A percentile compares a stretch with the other conserved stretches of the same genome.
These are phyloP conservation scores for Tapirus indicus DNA, from an alignment of 2,797 vertebrate species.

Conservation along the genomic window DNA sequence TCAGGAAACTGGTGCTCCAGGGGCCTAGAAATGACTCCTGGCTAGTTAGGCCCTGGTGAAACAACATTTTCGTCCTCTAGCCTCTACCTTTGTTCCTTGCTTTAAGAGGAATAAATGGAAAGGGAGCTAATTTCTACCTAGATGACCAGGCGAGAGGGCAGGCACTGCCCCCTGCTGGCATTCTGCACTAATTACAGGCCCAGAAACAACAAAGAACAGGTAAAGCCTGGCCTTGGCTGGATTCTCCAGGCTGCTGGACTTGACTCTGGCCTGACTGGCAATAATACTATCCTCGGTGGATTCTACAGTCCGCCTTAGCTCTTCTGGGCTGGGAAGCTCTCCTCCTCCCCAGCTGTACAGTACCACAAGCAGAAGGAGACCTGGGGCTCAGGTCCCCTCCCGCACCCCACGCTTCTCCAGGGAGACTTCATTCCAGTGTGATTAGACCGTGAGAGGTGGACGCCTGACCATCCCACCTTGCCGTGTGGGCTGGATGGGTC, in stretches of 20 bases:
- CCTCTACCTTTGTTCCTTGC: not conserved
- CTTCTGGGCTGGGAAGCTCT: accelerated
- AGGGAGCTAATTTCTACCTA: not conserved
- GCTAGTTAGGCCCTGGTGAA: not conserved
- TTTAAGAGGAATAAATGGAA: too few relatives aligned
- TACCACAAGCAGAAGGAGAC: not conserved
- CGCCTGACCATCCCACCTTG: not conserved
- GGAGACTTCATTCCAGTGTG: accelerated
- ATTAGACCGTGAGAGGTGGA: accelerated
- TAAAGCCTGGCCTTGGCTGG: not conserved
- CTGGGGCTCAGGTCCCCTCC: not conserved
- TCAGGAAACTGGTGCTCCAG: not conserved
- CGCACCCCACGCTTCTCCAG: accelerated
- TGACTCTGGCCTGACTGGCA: not conserved
- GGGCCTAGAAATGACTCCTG: not conserved
- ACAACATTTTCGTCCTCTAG: not conserved
- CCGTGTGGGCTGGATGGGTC: too few relatives aligned
- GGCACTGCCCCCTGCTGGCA: not conserved
- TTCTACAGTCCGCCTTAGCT: not conserved
- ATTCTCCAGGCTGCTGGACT: not conserved
- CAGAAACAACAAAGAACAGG: not conserved
- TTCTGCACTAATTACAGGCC: not conserved
- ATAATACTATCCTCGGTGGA: accelerated
- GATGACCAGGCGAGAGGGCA: too few relatives aligned
- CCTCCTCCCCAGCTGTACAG: not conserved